Base-by-base conservation (phyloP, 2,797 vertebrate species). In the Acrocephalus scirpaceus region DNA sequence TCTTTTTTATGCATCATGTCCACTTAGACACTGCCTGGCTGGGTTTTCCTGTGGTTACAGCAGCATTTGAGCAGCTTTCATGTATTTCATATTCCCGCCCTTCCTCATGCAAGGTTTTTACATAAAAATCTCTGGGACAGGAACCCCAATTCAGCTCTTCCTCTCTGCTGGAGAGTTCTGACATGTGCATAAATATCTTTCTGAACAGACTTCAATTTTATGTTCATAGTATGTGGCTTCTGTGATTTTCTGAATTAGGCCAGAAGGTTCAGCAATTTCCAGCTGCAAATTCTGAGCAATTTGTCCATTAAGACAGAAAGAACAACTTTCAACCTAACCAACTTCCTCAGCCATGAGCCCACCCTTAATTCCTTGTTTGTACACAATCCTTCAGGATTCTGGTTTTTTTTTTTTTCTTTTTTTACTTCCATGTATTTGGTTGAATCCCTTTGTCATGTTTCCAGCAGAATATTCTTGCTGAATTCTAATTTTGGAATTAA, bases 161-260 rank as follows among this genome's bases (percentile, higher is more conserved):
- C 8, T 66, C 32, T 26, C 16, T 25, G 0, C 45, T 71, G 27
- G 40, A 29, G 44, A 74, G 29, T 15, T 57, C 73, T 71, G 34
- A 18, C 6, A 1, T 0, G 16, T 27, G 11, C 38, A 40, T 3
- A 7, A 64, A 15, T 2, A 8, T 29, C 18, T 10, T 82, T 44
- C 45, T 27, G n/a, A 54, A 16, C 3, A 71, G 16, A 44, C 2
- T 54, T 42, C 4, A 29, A 32, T 17, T 45, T 85, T 11, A 4
- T 7, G 2, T 40, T 16, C 21, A 40, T 47, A 23, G 34, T 36
- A 5, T 11, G 29, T 10, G n/a, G 29, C 20, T 51, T 16, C 73
- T 3, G 3, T 6, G n/a, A 32, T 60, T 85, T 42, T 58, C 60
- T 48, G 25, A 86, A 32, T 44, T 11, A 12, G 36, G 19, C 13